Percentiles rank a stretch among this genome's conserved stretches.
These are phyloP conservation scores for Sebastes jordani DNA, from an alignment of 2,797 vertebrate species.

Conservation along the genomic window DNA sequence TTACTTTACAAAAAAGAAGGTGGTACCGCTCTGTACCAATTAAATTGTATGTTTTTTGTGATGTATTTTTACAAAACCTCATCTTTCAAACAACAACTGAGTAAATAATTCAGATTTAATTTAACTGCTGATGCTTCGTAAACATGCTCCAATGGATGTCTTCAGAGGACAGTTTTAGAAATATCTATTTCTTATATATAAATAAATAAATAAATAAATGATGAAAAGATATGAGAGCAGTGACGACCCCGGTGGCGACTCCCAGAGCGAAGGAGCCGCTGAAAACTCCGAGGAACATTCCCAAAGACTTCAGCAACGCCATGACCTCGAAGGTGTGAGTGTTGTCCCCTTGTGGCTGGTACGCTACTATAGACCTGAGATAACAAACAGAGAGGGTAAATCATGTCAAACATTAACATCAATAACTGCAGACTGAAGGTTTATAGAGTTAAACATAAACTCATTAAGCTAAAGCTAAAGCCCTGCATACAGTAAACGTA, in stretches of 20 bases:
- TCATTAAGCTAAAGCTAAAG: not conserved
- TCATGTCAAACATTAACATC: not conserved
- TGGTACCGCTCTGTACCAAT: not conserved
- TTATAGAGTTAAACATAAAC: not conserved
- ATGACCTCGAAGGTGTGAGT: conserved; percentile 94
- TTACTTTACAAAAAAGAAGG: not conserved
- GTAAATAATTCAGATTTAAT: not conserved
- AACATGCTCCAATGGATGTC: not conserved
- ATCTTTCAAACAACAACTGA: not conserved
- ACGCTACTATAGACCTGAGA: conserved; percentile 92
- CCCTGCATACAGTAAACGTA: not conserved
- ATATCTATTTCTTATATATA: not conserved
- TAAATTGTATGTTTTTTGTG: not conserved
- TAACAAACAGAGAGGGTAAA: not conserved
- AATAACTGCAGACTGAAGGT: not conserved
- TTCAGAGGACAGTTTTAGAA: not conserved
- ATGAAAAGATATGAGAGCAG: conserved; percentile 94
- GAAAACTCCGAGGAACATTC: conserved; percentile 96
- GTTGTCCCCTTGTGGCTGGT: conserved; percentile 94
- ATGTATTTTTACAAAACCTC: not conserved
- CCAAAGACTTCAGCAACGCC: conserved; percentile 94
- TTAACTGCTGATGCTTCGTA: not conserved
- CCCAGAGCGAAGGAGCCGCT: conserved; percentile 97
- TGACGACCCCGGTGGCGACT: conserved; percentile 93
- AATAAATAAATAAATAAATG: not conserved